Base-by-base conservation (phyloP, 1,140 invertebrate species). In the Mylabris phalerata region DNA sequence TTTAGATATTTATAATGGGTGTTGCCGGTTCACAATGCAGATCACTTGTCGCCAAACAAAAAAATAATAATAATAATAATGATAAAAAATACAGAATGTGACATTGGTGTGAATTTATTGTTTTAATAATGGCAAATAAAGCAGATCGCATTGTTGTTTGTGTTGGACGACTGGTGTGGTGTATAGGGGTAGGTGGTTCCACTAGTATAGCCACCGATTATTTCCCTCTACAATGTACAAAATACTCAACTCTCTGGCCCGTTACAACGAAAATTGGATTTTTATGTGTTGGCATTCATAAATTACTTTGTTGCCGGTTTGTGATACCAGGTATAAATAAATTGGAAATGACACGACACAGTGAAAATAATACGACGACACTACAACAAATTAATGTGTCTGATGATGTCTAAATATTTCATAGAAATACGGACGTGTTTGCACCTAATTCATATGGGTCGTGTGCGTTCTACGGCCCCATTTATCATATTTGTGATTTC, bases 121-220 rank as follows among this genome's bases (percentile, higher is more conserved):
- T 73, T 73, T 73, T 73, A 73, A 73, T 73, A 73, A 73, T 73
- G 70, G 71, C 68, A 73, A 73, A 73, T 73, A 73, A 72, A 73
- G 69, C 70, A 70, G 68, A 71, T 71, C 67, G 64, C 2, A 58
- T 45, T 50, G 50, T 57, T 58, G 56, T 19, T 19, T 19, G 19
- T 19, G 19, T 19, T 19, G 19, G 19, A 19, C 19, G 59, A 60
- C 19, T 46, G 9, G 39, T 51, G 24, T 49, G 26, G 48, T 4
- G 5, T 25, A 7, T 26, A 49, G 13, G 13, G 10, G 40, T 50
- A 32, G 32, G 13, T 32, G 50, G 24, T 11, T 9, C 24, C 26
- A 25, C 9, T 43, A 50, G 13, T 13, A 48, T 45, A 48, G 48
- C 43, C 48, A 48, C 49, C 56, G 56, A 49, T 51, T 47, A 50